Evolutionary conservation across 53 echinoderm and acorn worm species (phyloP).

Genomic region (Arbacia lixula): DNA sequence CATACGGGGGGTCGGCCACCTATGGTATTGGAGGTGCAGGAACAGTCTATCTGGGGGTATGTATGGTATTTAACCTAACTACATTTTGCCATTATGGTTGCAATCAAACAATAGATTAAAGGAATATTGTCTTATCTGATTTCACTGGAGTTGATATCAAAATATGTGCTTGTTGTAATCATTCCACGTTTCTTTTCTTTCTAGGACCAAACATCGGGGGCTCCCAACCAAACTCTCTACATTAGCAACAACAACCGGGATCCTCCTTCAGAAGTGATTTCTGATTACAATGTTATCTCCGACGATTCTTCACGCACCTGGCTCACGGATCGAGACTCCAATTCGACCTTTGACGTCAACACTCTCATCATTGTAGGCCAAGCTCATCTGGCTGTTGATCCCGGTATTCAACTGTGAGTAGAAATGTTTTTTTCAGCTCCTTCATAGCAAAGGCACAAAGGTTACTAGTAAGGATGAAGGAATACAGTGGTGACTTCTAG

Average conservation of each 20-base stretch:
- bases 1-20: constrained; percentile 73
- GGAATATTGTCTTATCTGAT: too few relatives aligned
- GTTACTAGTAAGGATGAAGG: too few relatives aligned
- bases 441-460: too few relatives aligned
- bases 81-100: neutral
- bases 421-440: too few relatives aligned
- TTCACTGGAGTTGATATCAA: too few relatives aligned
- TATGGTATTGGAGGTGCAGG: constrained; percentile 82
- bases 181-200: neutral
- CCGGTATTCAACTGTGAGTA: constrained; percentile 75
- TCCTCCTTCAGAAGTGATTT: constrained; percentile 66
- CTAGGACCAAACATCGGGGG: constrained; percentile 62
- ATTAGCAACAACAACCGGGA: constrained; percentile 69
- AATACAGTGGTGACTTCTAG: too few relatives aligned
- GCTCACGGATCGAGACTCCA: constrained; percentile 62
- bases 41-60: constrained; percentile 79
- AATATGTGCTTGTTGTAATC: too few relatives aligned
- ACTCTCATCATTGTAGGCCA: constrained; percentile 45
- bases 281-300: constrained; percentile 16
- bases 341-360: constrained; percentile 62
- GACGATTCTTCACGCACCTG: constrained; percentile 76
- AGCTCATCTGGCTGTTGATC: constrained; percentile 70
- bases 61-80: neutral
- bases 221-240: constrained; percentile 71
- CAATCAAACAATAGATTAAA: too few relatives aligned